Evolutionary conservation across 2,888 invertebrate genomes (phyloP).

Genomic region (Sminthurinus aureus): DNA sequence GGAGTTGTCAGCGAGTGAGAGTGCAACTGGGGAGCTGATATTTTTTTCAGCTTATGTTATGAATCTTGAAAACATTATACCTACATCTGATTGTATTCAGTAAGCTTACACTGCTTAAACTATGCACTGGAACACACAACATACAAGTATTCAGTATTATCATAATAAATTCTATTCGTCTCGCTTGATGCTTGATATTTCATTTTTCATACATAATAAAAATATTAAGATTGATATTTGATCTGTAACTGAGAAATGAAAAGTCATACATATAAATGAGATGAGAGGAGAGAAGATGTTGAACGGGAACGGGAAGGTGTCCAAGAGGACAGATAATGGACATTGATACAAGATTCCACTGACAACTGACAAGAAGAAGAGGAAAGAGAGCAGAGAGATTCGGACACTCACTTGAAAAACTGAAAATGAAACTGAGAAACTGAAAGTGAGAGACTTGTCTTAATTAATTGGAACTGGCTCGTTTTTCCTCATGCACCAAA

Average conservation of each 20-base stretch:
- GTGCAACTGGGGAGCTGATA: constrained; percentile 26
- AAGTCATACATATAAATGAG: not conserved
- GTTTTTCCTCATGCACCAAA: not conserved
- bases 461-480: constrained; percentile 26
- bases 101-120: too few relatives aligned
- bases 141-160: too few relatives aligned
- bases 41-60: constrained; percentile 19
- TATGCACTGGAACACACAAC: too few relatives aligned
- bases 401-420: not conserved
- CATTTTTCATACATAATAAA: too few relatives aligned
- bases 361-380: constrained; percentile 2
- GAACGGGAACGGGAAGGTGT: not conserved
- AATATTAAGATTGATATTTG: too few relatives aligned
- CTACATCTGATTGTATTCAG: too few relatives aligned
- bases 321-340: constrained; percentile 9
- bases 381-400: not conserved
- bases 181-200: too few relatives aligned
- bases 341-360: not conserved
- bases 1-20: constrained; percentile 32
- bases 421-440: not conserved
- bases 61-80: constrained; percentile 3
- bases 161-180: too few relatives aligned
- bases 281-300: not conserved
- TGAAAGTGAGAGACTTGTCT: constrained; percentile 23
- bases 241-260: not conserved